phyloP scores from a whole-genome alignment of 2,797 vertebrate genomes.

The Pachyuromys duprasi region DNA sequence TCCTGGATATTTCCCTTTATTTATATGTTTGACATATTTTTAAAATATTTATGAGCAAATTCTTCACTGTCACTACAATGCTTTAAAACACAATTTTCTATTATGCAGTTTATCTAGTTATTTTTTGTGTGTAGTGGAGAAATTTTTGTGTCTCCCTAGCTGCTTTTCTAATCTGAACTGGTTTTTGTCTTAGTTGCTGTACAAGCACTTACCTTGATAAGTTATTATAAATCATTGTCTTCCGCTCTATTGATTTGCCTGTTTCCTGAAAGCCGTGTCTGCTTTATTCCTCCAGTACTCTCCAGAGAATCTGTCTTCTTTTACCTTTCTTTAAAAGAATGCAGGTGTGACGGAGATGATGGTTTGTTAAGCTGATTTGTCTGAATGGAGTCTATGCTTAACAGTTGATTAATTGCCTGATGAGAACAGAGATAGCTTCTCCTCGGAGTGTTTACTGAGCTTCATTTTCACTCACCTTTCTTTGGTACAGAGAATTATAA shows the following conservation, averaged over 20 bases:
- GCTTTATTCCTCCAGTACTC: background rate
- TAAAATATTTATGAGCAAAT: background rate
- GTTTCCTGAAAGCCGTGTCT: constrained; percentile 27
- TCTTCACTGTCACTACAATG: background rate
- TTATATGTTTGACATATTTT: background rate
- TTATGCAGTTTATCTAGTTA: background rate
- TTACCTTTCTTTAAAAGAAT: constrained; percentile 7
- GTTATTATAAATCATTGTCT: background rate
- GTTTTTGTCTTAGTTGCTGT: background rate
- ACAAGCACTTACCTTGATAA: background rate
- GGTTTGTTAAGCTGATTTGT: constrained; percentile 19
- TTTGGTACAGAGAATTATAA: background rate
- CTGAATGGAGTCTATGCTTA: constrained; percentile 20
- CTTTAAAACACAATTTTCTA: background rate
- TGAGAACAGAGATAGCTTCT: background rate
- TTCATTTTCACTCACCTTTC: background rate
- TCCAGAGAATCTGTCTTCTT: background rate
- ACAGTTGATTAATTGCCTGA: background rate
- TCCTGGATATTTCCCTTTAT: background rate
- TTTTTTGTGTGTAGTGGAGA: background rate
- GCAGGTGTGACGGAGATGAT: background rate
- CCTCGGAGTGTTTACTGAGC: background rate
- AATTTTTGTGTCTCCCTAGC: background rate
- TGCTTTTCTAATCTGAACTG: background rate
- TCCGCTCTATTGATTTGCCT: background rate